Base-by-base conservation (phyloP, 2,888 invertebrate genomes). In the Ditula angustiorana region DNA sequence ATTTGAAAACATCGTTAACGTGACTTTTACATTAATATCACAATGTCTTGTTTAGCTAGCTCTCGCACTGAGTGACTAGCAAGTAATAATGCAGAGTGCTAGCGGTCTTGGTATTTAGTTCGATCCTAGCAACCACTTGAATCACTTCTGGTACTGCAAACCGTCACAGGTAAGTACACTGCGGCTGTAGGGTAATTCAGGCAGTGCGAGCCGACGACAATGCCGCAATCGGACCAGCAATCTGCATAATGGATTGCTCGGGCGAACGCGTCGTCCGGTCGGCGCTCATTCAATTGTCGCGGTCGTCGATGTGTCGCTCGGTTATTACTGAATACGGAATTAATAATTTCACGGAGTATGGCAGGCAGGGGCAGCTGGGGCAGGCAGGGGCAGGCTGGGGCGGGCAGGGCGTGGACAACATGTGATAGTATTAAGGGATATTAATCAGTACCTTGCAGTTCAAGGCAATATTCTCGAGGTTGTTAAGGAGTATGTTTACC, bases 171-270 rank as follows among this genome's bases (percentile, higher is more conserved):
- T 56, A 37, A 41, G 16, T 67, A 58, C 35, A 44, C 50, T 55
- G 58, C 21, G 50, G 53, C 37, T 24, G 13, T 11, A 28, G 50
- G 55, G 59, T 61, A 87, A 88, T 88, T 86, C 84, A 78, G 82
- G 80, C 81, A 78, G 79, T 79, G 78, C 83, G 83, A 83, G 82
- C 81, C 79, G 78, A 79, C 89, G 89, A 91, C 91, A 91, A 91
- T 91, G 90, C 90, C 87, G 89, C 92, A 91, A 91, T 91, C 91
- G 90, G 87, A 77, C 82, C 81, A 82, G 81, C 90, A 90, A 92
- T 92, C 92, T 92, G 87, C 92, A 92, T 92, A 92, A 91, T 91
- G 89, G 92, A 92, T 92, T 90, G 92, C 87, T 89, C 89, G 87
- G 83, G 79, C 87, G 88, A 86, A 85, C 88, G 88, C 85, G 80